These are phyloP conservation scores for Drosophila kanekoi DNA, from an alignment of 2,888 invertebrate species.

Conservation along the genomic window DNA sequence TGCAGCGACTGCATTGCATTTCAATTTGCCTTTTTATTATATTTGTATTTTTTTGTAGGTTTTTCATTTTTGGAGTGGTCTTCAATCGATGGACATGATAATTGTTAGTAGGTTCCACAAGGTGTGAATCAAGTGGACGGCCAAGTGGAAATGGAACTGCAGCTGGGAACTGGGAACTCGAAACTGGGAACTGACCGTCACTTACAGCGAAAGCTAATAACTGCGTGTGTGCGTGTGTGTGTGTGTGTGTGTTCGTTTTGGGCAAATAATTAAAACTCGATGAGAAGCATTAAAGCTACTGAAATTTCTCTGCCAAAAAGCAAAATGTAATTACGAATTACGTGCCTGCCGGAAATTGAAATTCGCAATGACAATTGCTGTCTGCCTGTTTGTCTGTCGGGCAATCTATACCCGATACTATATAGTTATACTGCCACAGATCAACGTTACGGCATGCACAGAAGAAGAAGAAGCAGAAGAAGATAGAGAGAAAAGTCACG, in stretches of 20 bases:
- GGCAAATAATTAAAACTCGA: conserved; percentile 58
- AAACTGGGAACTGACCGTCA: conserved; percentile 9
- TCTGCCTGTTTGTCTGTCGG: neutral
- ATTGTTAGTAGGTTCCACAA: conserved; percentile 53
- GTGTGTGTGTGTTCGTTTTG: neutral
- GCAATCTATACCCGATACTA: conserved; percentile 13
- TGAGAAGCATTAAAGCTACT: conserved; percentile 51
- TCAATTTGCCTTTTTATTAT: conserved; percentile 50
- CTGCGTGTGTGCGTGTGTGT: neutral
- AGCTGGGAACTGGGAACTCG: conserved; percentile 22
- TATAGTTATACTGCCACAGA: conserved; percentile 28
- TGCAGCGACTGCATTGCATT: conserved; percentile 70
- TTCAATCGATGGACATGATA: conserved; percentile 61
- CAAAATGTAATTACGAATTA: conserved; percentile 65
- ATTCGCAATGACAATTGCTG: conserved; percentile 45
- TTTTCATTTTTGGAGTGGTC: conserved; percentile 61
- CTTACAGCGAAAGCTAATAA: conserved; percentile 64
- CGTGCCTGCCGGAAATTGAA: conserved; percentile 73
- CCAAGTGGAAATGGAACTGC: conserved; percentile 47
- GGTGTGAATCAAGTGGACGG: conserved; percentile 42
- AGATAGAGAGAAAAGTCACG: conserved; percentile 42
- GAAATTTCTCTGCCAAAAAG: conserved; percentile 75
- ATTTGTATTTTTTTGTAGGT: conserved; percentile 30
- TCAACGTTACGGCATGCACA: conserved; percentile 61
- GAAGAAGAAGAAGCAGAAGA: neutral